phyloP scores from a whole-genome alignment of 2,888 invertebrate species.

The Hecatera dysodea region DNA sequence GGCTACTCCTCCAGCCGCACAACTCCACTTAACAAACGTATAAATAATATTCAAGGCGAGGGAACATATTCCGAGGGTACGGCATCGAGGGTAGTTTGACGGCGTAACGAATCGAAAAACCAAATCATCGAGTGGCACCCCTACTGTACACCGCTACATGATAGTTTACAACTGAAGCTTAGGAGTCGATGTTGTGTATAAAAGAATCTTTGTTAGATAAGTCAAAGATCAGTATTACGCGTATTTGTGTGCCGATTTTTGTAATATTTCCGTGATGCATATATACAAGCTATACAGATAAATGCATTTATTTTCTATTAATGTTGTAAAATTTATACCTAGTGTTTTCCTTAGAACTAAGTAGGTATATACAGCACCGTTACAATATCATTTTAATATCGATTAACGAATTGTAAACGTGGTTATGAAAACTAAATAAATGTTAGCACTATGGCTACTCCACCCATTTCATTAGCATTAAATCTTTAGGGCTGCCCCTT shows the following conservation, averaged over 20 bases:
- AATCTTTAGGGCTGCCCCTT: conserved; percentile 89
- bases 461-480: conserved; percentile 74
- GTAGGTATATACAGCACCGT: neutral
- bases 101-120: conserved; percentile 91
- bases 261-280: neutral
- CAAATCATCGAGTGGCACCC: conserved; percentile 91
- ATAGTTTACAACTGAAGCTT: conserved; percentile 81
- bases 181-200: conserved; percentile 73
- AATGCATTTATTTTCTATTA: too few relatives aligned
- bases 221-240: too few relatives aligned
- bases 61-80: conserved; percentile 90
- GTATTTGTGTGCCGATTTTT: neutral
- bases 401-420: too few relatives aligned
- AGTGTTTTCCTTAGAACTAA: neutral
- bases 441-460: conserved; percentile 68
- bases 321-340: too few relatives aligned
- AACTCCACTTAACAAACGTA: conserved; percentile 91
- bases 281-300: too few relatives aligned
- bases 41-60: conserved; percentile 91
- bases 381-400: neutral
- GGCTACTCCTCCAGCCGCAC: conserved; percentile 87
- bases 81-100: conserved; percentile 90
- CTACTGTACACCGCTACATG: conserved; percentile 89
- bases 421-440: neutral
- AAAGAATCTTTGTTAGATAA: conserved; percentile 18